A percentile compares a stretch with the other conserved stretches of the same genome.
Evolutionary conservation across 1,140 invertebrate species (phyloP).

Genomic region (Pseudomyrmex pallidus): DNA sequence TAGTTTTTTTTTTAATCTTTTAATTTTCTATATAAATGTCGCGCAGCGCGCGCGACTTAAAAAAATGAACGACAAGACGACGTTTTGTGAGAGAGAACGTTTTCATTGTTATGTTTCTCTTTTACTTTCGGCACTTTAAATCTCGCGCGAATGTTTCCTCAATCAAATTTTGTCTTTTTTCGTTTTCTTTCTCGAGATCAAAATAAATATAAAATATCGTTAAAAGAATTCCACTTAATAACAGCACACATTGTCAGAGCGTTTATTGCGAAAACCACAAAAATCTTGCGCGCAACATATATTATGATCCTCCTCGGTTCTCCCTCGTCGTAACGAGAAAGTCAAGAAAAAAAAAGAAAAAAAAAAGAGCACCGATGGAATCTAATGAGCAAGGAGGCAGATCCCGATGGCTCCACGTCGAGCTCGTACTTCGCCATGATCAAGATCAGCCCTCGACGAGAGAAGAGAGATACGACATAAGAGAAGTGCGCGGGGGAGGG

Average conservation of each 20-base stretch:
- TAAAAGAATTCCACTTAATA: no score
- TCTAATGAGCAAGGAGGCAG: constrained; percentile 66
- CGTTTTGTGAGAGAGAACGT: background rate
- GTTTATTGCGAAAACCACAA: background rate
- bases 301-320: constrained; percentile 29
- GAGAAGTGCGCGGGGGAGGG: constrained; percentile 3
- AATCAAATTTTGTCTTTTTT: background rate
- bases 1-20: background rate
- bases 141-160: background rate
- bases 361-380: constrained; percentile 53
- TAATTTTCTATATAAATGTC: constrained; percentile 6
- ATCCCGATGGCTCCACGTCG: constrained; percentile 66
- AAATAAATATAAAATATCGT: no score
- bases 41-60: background rate
- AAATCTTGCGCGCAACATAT: constrained; percentile 14
- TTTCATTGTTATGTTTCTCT: background rate
- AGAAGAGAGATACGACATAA: constrained; percentile 39
- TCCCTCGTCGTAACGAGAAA: constrained; percentile 45
- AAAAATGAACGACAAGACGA: background rate
- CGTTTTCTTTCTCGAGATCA: no score
- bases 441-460: constrained; percentile 57
- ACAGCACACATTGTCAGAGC: no score
- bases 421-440: constrained; percentile 64
- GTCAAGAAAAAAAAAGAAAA: background rate
- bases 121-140: background rate